phyloP scores from a whole-genome alignment of 1,140 invertebrate genomes.

The Dendrolimus kikuchii region DNA sequence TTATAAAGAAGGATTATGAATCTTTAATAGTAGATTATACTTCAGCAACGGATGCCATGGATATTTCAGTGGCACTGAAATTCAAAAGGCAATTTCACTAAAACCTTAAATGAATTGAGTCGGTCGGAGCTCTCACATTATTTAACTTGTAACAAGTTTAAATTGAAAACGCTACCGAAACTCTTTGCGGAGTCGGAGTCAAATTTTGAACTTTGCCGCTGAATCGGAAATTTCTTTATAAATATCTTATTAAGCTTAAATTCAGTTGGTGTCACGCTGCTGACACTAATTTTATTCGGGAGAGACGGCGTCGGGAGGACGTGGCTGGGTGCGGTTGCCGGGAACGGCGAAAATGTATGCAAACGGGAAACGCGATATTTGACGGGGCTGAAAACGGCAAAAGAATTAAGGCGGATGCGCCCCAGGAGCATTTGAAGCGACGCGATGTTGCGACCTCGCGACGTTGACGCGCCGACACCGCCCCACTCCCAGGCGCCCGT shows the following conservation, averaged over 20 bases:
- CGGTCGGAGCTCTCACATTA: slow-evolving; percentile 60
- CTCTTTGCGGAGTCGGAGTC: slow-evolving; percentile 63
- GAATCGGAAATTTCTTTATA: slow-evolving; percentile 71
- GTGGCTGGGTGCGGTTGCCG: slow-evolving; percentile 9
- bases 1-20: slow-evolving; percentile 23
- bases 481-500: slow-evolving; percentile 13
- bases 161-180: slow-evolving; percentile 66
- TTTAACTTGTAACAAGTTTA: slow-evolving; percentile 70
- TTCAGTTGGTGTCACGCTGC: slow-evolving; percentile 68
- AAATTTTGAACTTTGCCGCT: slow-evolving; percentile 69
- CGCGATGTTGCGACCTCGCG: slow-evolving; percentile 14
- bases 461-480: slow-evolving; percentile 31
- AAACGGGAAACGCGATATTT: slow-evolving; percentile 64
- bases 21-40: slow-evolving; percentile 24
- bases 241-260: slow-evolving; percentile 71
- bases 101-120: slow-evolving; percentile 68
- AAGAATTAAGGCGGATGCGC: slow-evolving; percentile 53
- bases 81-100: slow-evolving; percentile 69
- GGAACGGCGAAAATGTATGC: slow-evolving; percentile 60
- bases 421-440: slow-evolving; percentile 7
- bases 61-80: slow-evolving; percentile 55
- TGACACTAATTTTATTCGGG: slow-evolving; percentile 69
- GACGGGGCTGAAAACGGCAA: slow-evolving; percentile 65
- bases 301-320: slow-evolving; percentile 45
- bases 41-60: slow-evolving; percentile 32